These are phyloP conservation scores for Lipophrys pholis DNA, from an alignment of 2,113 vertebrate species.

Conservation along the genomic window DNA sequence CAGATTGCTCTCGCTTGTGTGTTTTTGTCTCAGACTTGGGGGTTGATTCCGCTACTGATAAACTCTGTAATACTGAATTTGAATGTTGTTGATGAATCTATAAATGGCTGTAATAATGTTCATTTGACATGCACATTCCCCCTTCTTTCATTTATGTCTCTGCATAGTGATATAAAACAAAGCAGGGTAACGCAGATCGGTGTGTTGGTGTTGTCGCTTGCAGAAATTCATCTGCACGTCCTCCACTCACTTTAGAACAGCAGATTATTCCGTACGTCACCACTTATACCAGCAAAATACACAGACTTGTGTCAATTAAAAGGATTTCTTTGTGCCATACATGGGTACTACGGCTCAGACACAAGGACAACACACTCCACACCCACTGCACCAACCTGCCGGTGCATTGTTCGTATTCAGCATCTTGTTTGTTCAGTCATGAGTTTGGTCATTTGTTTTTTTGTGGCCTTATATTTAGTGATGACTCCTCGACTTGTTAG, in stretches of 20 bases:
- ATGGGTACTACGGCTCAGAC: conserved; percentile 14
- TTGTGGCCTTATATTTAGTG: conserved; percentile 80
- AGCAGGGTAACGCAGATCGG: conserved; percentile 51
- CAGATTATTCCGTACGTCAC: conserved; percentile 3
- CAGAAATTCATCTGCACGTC: conserved; percentile 25
- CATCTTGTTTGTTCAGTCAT: conserved; percentile 43
- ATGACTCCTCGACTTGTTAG: conserved; percentile 33
- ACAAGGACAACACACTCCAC: conserved; percentile 21
- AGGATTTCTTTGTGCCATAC: conserved; percentile 49
- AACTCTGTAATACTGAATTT: conserved; percentile 66
- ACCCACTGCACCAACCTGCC: conserved; percentile 11
- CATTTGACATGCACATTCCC: conserved; percentile 47
- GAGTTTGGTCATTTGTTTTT: conserved; percentile 70
- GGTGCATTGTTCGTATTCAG: conserved; percentile 38
- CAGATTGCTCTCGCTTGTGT: conserved; percentile 46
- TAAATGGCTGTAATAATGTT: conserved; percentile 54
- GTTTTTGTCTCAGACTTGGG: conserved; percentile 30
- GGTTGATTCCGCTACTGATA: conserved; percentile 14
- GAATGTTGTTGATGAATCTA: conserved; percentile 66
- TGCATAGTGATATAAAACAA: conserved; percentile 40
- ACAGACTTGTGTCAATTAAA: conserved; percentile 35
- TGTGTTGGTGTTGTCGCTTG: conserved; percentile 7
- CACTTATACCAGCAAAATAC: conserved; percentile 67
- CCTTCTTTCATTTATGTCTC: conserved; percentile 31
- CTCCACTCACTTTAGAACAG: conserved; percentile 3